phyloP scores from a whole-genome alignment of 2,113 vertebrate species.

The Eublepharis macularius region DNA sequence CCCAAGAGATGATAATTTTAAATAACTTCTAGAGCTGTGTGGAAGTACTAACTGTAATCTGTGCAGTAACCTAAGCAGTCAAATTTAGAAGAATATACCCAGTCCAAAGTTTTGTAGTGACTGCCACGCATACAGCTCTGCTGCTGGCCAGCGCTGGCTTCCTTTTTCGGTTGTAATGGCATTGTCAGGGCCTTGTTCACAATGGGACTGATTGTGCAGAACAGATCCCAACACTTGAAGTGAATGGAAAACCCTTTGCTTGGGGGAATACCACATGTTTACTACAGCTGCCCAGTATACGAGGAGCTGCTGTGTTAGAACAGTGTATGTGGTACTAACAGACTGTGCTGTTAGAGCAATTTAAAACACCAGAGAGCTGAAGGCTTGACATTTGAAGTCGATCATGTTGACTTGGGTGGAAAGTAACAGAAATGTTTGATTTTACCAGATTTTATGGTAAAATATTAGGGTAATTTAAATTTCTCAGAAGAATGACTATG shows the following conservation, averaged over 20 bases:
- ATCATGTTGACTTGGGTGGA: not conserved
- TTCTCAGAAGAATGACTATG: slow-evolving; percentile 58
- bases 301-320: not conserved
- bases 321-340: slow-evolving; percentile 14
- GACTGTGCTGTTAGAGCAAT: slow-evolving; percentile 38
- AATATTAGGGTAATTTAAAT: slow-evolving; percentile 37
- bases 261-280: not conserved
- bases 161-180: not conserved
- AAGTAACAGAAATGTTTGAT: slow-evolving; percentile 41
- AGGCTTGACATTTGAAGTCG: slow-evolving; percentile 10
- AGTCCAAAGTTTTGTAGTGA: not conserved
- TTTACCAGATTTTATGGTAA: slow-evolving; percentile 49
- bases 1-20: not conserved
- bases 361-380: not conserved
- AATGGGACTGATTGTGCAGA: not conserved
- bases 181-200: not conserved
- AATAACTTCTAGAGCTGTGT: not conserved
- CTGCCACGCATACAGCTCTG: not conserved
- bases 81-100: slow-evolving; percentile 12
- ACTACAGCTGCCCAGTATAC: not conserved
- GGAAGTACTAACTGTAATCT: slow-evolving; percentile 14
- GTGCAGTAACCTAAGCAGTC: slow-evolving; percentile 59
- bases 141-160: not conserved
- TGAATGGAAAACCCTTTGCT: too few species aligned
- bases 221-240: not conserved